Evolutionary conservation across 2,113 vertebrate species (phyloP), one percentile per base, ranked within the genome.

Genomic region (Gobio gobio): DNA sequence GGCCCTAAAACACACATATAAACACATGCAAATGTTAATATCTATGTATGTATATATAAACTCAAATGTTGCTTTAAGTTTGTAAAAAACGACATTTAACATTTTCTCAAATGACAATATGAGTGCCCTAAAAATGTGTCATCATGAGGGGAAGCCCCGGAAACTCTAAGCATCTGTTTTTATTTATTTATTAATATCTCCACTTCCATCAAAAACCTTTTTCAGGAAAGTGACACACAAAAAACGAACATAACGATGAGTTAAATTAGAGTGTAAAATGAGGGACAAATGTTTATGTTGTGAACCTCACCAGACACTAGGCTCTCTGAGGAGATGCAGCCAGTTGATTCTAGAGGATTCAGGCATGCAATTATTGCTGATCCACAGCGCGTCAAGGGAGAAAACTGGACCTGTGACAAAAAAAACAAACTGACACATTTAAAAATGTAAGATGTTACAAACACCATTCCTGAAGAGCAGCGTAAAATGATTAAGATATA

Each of bases 291-390:
- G n/a, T 80, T 33, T 7, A 14, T 10, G 49, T 0, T 56, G 3
- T 36, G 43, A 79, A 33, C 77, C 90, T 83, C 93, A 99, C 97
- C 97, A 97, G 82, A 99, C 93, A 0, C 96, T 90, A 0, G 95
- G 88, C 87, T 96, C 95, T 90, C 86, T 92, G 1, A 97, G 94
- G 26, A 97, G 91, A 86, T 88, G 91, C 85, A 92, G 93, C 96
- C 95, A 96, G 73, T 59, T 93, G 1, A 91, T 90, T 83, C 89
- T 93, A 82, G 87, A 91, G 22, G 74, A 61, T 61, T 64, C 22
- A 72, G 73, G 12, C 1, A 10, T 43, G 36, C 24, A 29, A 54
- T 13, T 80, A 33, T 36, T 78, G 36, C 22, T 43, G n/a, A 29
- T 29, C 63, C 63, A 40, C 24, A 72, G 58, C 7, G 73, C 72